Evolutionary conservation across 1,140 invertebrate genomes (phyloP).

Genomic region (Colletes gigas): DNA sequence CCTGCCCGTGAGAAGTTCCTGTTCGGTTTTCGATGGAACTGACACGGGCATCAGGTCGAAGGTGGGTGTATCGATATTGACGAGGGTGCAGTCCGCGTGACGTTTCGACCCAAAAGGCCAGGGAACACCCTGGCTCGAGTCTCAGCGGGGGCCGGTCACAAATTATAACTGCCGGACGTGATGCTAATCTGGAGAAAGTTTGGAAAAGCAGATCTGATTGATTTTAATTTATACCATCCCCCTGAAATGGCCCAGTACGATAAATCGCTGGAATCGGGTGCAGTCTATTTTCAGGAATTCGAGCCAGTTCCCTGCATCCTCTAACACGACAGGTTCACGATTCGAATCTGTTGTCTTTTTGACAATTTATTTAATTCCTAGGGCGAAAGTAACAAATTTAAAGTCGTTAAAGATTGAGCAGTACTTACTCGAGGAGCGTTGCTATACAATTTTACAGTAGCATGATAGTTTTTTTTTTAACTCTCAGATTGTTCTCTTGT

Average conservation of each 20-base stretch:
- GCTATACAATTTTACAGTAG: too few relatives aligned
- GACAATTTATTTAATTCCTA: not conserved
- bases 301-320: constrained; percentile 26
- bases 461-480: too few relatives aligned
- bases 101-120: constrained; percentile 53
- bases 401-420: too few relatives aligned
- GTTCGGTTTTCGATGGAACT: constrained; percentile 47
- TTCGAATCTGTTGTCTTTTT: constrained; percentile 7
- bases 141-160: constrained; percentile 77
- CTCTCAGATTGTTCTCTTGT: too few relatives aligned
- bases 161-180: constrained; percentile 79
- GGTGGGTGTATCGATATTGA: constrained; percentile 79
- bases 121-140: constrained; percentile 46
- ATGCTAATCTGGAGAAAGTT: constrained; percentile 81
- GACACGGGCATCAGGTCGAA: constrained; percentile 36
- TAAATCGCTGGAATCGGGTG: constrained; percentile 43
- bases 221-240: constrained; percentile 71
- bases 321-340: not conserved
- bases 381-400: too few relatives aligned
- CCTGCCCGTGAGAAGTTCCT: constrained; percentile 69
- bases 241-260: constrained; percentile 24
- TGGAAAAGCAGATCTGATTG: constrained; percentile 76
- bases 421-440: too few relatives aligned
- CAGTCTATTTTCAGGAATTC: constrained; percentile 7
- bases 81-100: constrained; percentile 78